Conservation (phyloP, 2,113 vertebrate species). For the Abramis brama region DNA sequence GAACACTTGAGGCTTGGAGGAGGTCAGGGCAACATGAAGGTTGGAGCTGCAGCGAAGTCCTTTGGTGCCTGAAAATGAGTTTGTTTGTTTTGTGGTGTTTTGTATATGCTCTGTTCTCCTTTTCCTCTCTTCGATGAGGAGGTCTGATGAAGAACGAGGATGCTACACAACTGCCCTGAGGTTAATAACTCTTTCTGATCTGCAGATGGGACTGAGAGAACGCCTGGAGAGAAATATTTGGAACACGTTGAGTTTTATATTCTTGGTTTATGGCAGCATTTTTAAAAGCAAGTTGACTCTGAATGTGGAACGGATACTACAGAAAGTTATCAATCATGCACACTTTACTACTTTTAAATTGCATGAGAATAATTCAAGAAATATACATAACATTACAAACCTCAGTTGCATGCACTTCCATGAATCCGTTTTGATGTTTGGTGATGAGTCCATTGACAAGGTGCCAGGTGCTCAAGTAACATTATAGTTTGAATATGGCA, state of each 20-base stretch:
- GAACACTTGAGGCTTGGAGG: conserved; percentile 72
- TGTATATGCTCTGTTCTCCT: conserved; percentile 26
- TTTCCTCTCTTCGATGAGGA: conserved; percentile 11
- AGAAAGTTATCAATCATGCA: not conserved
- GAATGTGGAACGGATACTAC: not conserved
- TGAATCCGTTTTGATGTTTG: not conserved
- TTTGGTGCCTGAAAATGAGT: conserved; percentile 48
- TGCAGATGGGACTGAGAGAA: conserved; percentile 49
- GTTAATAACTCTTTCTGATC: conserved; percentile 52
- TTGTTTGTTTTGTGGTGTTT: conserved; percentile 44
- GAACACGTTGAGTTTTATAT: not conserved
- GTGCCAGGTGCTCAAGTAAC: not conserved
- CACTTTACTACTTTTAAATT: too few relatives aligned
- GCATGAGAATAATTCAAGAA: not conserved
- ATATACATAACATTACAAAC: not conserved
- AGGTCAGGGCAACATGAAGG: conserved; percentile 67
- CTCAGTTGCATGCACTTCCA: not conserved
- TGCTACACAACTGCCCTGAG: conserved; percentile 36
- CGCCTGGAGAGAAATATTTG: conserved; percentile 18
- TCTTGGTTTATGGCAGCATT: not conserved
- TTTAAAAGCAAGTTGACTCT: not conserved
- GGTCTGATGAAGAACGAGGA: conserved; percentile 20
- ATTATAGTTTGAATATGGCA: not conserved
- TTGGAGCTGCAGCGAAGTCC: conserved; percentile 60
- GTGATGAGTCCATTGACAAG: not conserved